Conservation (phyloP, 2,797 vertebrate species). For the Propithecus deckenii region DNA sequence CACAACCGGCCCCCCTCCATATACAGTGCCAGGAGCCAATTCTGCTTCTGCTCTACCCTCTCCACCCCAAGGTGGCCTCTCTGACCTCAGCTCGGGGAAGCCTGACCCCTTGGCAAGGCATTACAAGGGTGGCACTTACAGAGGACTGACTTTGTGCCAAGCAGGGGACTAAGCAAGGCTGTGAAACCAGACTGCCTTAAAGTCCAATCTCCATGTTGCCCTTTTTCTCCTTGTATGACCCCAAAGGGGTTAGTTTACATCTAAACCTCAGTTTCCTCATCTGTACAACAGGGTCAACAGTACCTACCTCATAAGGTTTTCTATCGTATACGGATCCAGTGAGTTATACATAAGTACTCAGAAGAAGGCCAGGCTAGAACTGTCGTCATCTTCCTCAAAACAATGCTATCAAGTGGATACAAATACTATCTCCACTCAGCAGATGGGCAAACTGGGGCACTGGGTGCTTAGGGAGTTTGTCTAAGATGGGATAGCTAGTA, state of each 20-base stretch:
- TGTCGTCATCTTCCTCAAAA: not conserved
- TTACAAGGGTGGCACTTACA: not conserved
- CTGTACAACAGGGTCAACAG: not conserved
- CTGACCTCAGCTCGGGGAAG: not conserved
- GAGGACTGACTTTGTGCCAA: not conserved
- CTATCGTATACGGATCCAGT: not conserved
- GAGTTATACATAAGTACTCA: not conserved
- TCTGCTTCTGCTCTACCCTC: not conserved
- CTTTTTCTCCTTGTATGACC: not conserved
- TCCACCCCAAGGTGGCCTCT: not conserved
- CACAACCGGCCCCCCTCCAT: not conserved
- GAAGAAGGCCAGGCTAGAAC: not conserved
- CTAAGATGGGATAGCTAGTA: not conserved
- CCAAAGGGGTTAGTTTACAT: not conserved
- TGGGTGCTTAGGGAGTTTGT: not conserved
- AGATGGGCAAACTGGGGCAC: not conserved
- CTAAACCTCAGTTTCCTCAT: not conserved
- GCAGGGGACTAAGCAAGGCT: not conserved
- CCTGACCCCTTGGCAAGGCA: not conserved
- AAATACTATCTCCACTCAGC: not conserved
- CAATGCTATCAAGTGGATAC: not conserved
- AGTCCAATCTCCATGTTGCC: not conserved
- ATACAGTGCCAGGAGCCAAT: not conserved
- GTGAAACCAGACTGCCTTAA: not conserved
- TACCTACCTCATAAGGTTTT: not conserved